Percentiles rank a stretch among this genome's conserved stretches.
Conservation (phyloP, 2,888 invertebrate genomes). For the Sarcophaga rosellei region DNA sequence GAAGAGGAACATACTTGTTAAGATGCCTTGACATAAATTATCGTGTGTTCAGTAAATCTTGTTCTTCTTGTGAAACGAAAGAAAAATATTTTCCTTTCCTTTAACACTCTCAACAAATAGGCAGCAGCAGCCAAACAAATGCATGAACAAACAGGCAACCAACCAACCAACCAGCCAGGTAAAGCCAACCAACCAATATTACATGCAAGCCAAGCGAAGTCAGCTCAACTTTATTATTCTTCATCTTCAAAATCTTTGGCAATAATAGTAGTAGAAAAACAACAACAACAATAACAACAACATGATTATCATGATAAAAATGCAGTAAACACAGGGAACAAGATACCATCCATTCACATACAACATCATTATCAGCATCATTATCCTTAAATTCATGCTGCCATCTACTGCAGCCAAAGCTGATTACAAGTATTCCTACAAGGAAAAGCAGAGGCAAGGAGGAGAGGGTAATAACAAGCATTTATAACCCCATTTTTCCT, state of each 20-base stretch:
- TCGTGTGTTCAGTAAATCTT: slow-evolving; percentile 61
- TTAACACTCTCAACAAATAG: slow-evolving; percentile 56
- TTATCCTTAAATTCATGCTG: not conserved
- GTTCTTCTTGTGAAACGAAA: slow-evolving; percentile 39
- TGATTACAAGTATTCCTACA: not conserved
- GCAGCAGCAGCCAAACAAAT: slow-evolving; percentile 9
- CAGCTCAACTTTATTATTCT: no score
- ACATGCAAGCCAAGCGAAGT: not conserved
- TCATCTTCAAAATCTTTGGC: slow-evolving; percentile 45
- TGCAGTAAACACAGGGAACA: slow-evolving; percentile 23
- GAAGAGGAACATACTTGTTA: slow-evolving; percentile 54
- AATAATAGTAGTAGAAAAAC: slow-evolving; percentile 12
- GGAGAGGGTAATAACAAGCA: slow-evolving; percentile 19
- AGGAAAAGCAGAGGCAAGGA: not conserved
- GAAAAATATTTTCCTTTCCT: slow-evolving; percentile 64
- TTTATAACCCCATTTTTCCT: slow-evolving; percentile 51
- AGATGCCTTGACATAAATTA: slow-evolving; percentile 68
- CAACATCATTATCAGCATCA: slow-evolving; percentile 16
- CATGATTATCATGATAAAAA: slow-evolving; percentile 29
- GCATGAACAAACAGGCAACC: not conserved
- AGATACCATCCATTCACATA: not conserved
- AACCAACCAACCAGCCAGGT: slow-evolving; percentile 23
- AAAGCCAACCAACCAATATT: slow-evolving; percentile 53
- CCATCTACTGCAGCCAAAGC: not conserved
- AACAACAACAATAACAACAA: slow-evolving; percentile 28